Conservation (phyloP, 2,888 invertebrate species). For the Aphelenchoides bicaudatus region DNA sequence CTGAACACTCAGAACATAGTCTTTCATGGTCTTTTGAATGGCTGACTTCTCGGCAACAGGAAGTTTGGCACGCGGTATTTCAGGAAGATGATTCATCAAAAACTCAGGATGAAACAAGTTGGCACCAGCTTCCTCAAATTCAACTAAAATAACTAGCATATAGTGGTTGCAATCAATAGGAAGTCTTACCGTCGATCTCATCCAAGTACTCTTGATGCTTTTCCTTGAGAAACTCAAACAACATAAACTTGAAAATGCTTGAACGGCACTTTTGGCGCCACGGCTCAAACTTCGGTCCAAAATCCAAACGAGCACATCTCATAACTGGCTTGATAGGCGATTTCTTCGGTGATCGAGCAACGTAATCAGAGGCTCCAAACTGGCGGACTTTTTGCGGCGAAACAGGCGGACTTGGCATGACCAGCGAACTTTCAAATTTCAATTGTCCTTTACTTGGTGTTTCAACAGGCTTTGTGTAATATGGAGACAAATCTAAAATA, state of each 20-base stretch:
- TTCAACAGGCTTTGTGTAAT: slow-evolving; percentile 1
- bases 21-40: no score
- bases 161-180: not conserved
- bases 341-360: not conserved
- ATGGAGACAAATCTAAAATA: no score
- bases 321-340: not conserved
- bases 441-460: not conserved
- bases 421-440: not conserved
- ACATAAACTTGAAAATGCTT: not conserved
- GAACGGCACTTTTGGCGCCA: not conserved
- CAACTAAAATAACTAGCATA: no score
- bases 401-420: no score
- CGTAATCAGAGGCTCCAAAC: not conserved
- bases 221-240: not conserved
- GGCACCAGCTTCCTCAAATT: no score
- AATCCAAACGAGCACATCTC: not conserved
- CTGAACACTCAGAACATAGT: no score
- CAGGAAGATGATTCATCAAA: no score
- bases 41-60: no score
- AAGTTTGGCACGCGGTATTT: no score
- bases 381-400: not conserved
- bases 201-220: not conserved
- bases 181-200: not conserved
- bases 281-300: not conserved
- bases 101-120: no score